Conservation (phyloP, 2,888 invertebrate species). For the Petrolisthes manimaculis region DNA sequence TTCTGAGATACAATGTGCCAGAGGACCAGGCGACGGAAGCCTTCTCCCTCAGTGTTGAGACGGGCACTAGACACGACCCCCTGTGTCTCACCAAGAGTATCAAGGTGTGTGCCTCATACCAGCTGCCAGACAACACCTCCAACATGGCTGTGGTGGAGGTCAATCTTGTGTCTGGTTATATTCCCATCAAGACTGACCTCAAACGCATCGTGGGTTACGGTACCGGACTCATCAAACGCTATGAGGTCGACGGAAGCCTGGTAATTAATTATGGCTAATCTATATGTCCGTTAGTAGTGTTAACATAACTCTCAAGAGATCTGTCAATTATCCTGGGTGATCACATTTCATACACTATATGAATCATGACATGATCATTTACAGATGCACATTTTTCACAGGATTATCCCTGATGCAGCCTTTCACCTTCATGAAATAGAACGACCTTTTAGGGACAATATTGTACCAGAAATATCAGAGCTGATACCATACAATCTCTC, state of each 20-base stretch:
- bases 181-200: slow-evolving; percentile 68
- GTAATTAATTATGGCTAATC: background rate
- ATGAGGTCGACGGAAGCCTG: slow-evolving; percentile 42
- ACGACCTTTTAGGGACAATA: no score
- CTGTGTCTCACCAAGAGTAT: slow-evolving; percentile 67
- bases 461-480: no score
- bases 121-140: slow-evolving; percentile 71
- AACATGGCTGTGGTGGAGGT: slow-evolving; percentile 73
- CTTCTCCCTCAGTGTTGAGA: slow-evolving; percentile 73
- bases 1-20: slow-evolving; percentile 72
- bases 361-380: no score
- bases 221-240: slow-evolving; percentile 33
- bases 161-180: slow-evolving; percentile 70
- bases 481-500: no score
- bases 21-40: slow-evolving; percentile 72
- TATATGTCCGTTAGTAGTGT: no score
- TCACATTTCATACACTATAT: no score
- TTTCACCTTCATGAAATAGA: no score
- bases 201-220: slow-evolving; percentile 38
- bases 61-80: slow-evolving; percentile 72
- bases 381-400: no score
- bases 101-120: slow-evolving; percentile 65
- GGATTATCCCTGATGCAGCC: no score
- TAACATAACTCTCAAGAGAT: no score
- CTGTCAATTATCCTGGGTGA: no score